Evolutionary conservation across 1,140 invertebrate genomes (phyloP).

Genomic region (Ceratitis capitata): DNA sequence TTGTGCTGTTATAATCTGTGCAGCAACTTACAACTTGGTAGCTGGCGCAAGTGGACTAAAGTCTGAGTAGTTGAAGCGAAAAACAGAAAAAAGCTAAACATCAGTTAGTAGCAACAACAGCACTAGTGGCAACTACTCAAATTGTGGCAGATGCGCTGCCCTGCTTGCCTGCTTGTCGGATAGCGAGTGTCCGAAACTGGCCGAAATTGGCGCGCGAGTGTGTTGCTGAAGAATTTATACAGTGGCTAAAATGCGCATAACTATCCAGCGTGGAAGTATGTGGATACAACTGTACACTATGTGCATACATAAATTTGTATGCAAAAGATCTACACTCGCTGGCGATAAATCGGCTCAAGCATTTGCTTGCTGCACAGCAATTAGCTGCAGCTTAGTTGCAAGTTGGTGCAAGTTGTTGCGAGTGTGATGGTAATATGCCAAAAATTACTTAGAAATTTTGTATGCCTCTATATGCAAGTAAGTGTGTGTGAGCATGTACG

Average conservation of each 20-base stretch:
- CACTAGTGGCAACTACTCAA: background rate
- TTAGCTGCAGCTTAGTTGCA: background rate
- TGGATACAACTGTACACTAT: background rate
- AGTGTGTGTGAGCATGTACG: background rate
- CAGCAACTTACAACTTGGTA: background rate
- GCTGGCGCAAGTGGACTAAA: constrained; percentile 10
- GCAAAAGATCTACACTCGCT: background rate
- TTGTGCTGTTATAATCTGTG: constrained; percentile 37
- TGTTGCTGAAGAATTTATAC: constrained; percentile 24
- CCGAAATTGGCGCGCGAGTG: background rate
- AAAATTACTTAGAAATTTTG: no score
- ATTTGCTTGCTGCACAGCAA: background rate
- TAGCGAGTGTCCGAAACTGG: background rate
- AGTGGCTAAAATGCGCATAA: constrained; percentile 7
- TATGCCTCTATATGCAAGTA: no score
- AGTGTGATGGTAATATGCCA: background rate
- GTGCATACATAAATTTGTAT: background rate
- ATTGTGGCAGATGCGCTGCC: background rate
- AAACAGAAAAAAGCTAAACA: background rate
- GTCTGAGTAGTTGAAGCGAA: no score
- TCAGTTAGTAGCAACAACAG: background rate
- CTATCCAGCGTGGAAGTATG: background rate
- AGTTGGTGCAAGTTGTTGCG: no score
- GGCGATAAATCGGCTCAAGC: background rate
- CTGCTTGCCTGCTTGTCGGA: no score